phyloP scores from a whole-genome alignment of 2,888 invertebrate genomes.

The Amphiduros pacificus region DNA sequence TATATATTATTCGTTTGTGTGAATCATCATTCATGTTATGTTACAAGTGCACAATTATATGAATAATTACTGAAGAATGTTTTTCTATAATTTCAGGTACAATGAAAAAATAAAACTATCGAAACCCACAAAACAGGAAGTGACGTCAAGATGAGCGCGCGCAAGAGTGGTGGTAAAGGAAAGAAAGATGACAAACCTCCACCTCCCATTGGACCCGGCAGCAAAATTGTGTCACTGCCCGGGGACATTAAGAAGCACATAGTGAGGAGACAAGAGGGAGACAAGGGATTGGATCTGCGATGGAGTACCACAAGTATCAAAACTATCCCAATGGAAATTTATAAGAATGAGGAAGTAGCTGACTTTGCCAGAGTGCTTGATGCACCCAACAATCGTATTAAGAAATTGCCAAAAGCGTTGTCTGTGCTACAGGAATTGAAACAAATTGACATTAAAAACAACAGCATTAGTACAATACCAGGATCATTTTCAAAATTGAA shows the following conservation, averaged over 20 bases:
- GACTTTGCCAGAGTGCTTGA: constrained; percentile 44
- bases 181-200: constrained; percentile 58
- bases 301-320: constrained; percentile 34
- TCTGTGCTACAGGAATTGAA: constrained; percentile 42
- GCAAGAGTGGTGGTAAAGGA: constrained; percentile 23
- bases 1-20: too few species aligned
- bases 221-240: constrained; percentile 53
- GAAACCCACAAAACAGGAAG: too few species aligned
- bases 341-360: constrained; percentile 52
- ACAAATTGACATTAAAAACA: constrained; percentile 47
- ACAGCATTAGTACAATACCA: constrained; percentile 44
- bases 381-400: constrained; percentile 53
- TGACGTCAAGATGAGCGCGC: constrained; percentile 20
- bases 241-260: constrained; percentile 49
- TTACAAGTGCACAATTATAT: too few species aligned
- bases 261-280: constrained; percentile 39
- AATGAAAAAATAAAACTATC: too few species aligned
- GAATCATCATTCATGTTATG: too few species aligned
- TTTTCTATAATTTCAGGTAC: too few species aligned
- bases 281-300: constrained; percentile 31
- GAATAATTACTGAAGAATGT: too few species aligned
- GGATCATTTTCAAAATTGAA: constrained; percentile 43
- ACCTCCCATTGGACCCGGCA: constrained; percentile 57
- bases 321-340: constrained; percentile 52
- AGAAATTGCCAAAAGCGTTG: constrained; percentile 34